phyloP scores from a whole-genome alignment of 2,888 invertebrate genomes.

The Branchipolynoe longqiensis region DNA sequence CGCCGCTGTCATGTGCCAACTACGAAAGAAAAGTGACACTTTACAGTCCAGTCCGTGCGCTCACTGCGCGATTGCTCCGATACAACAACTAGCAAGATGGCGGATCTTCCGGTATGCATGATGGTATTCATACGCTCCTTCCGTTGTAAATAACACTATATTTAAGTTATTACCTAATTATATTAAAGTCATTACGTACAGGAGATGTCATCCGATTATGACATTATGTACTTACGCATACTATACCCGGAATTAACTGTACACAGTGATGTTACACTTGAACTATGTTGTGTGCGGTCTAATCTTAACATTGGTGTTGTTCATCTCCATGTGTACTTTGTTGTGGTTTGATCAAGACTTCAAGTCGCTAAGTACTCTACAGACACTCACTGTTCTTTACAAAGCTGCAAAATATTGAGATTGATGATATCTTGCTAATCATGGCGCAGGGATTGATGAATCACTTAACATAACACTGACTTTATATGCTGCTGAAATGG shows the following conservation, averaged over 20 bases:
- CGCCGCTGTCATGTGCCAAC: slow-evolving; percentile 34
- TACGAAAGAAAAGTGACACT: slow-evolving; percentile 32
- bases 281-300: not conserved
- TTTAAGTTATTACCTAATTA: not conserved
- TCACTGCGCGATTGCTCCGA: slow-evolving; percentile 37
- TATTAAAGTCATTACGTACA: not conserved
- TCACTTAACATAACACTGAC: too few species aligned
- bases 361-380: too few species aligned
- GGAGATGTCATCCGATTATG: too few species aligned
- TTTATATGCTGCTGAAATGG: too few species aligned
- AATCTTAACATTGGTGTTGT: not conserved
- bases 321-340: slow-evolving; percentile 46
- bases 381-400: too few species aligned
- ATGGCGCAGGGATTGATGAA: too few species aligned
- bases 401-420: too few species aligned
- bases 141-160: slow-evolving; percentile 16
- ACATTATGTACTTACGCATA: too few species aligned
- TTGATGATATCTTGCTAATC: too few species aligned
- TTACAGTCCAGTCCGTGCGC: slow-evolving; percentile 13
- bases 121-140: slow-evolving; percentile 20
- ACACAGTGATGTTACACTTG: not conserved
- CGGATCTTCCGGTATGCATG: slow-evolving; percentile 44
- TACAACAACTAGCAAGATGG: slow-evolving; percentile 55
- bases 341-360: too few species aligned
- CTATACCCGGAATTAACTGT: too few species aligned